Evolutionary conservation across 1,140 invertebrate species (phyloP), one percentile per base, ranked within the genome.

Genomic region (Ceratitis capitata): DNA sequence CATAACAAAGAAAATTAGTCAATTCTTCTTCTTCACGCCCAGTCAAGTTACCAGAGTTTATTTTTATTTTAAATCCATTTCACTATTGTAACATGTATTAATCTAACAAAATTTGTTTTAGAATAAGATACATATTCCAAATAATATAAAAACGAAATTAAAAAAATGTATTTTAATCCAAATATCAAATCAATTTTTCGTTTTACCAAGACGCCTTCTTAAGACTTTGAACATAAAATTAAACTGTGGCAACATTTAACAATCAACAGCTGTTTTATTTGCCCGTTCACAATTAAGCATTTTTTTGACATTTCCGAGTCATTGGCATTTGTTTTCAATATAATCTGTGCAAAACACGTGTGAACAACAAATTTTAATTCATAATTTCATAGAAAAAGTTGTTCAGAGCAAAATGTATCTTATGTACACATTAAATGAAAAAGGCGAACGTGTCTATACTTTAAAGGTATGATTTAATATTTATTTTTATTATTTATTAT

Each of bases 371-470:
- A 23, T 7, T 45, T 42, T 6, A 78, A 7, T 39, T 23, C 35
- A 45, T 23, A 14, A 7, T 23, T 45, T 78, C 23, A 14, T 45
- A 19, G 5, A 7, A 78, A 78, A 23, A 78, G 12, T 29, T 69
- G n/a, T n/a, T 14, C 3, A 45, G 5, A 26, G 16, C 19, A 78
- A 78, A 88, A 96, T 96, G 95, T 96, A 96, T 94, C 92, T 96
- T 0, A 94, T 95, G 94, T 96, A 95, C 92, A 96, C 94, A 89
- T 91, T 96, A 85, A 94, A 96, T 87, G 94, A 95, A 89, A 94
- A 94, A 45, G 95, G 95, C 0, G 93, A 96, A 1, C 93, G 95
- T 58, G 93, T 95, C 19, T 96, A 96, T 87, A 96, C 95, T 3
- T 88, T 96, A 53, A 94, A 96, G 92, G 95, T 96, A 93, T 90